Evolutionary conservation across 2,888 invertebrate species (phyloP), one percentile per base, ranked within the genome.

Genomic region (Nymphalis polychloros): DNA sequence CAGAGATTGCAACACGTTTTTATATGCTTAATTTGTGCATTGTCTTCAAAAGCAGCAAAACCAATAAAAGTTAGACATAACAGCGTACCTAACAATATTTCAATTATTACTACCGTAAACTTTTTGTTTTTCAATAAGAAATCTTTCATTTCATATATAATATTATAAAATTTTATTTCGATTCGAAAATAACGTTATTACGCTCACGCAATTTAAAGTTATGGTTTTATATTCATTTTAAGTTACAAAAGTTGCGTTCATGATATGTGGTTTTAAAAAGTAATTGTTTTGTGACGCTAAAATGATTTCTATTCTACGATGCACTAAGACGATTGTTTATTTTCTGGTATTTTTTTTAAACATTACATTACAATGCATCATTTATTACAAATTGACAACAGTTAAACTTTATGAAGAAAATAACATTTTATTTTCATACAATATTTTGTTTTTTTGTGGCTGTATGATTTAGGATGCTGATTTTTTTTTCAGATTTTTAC

Each of bases 181-280:
- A 64, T 67, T 61, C 50, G 52, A 17, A 47, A 65, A 64, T 67
- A 64, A 60, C 64, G 64, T 69, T 67, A 67, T 69, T 65, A 57
- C 57, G 23, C 63, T 67, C 41, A 60, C 48, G 67, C 69, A 72
- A 75, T 73, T 75, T 73, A 76, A 71, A 63, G 67, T 68, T 55
- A 46, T 59, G 60, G 59, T 67, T 72, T 75, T 63, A 73, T 74
- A 74, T 74, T 74, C 72, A 52, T 71, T 72, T 64, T 48, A 57
- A 27, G 64, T 75, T 76, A 62, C 70, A 69, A 68, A 73, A 75
- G 60, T n/a, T 50, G 13, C 23, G 41, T 62, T 23, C 13, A 19
- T 48, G 71, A 41, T 48, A 65, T 72, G 72, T 50, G 20, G 59
- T 46, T 48, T 57, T 46, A 48, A 17, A 55, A 35, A 62, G 63